Evolutionary conservation across 2,797 vertebrate genomes (phyloP).

Genomic region (Rhynchotus rufescens): DNA sequence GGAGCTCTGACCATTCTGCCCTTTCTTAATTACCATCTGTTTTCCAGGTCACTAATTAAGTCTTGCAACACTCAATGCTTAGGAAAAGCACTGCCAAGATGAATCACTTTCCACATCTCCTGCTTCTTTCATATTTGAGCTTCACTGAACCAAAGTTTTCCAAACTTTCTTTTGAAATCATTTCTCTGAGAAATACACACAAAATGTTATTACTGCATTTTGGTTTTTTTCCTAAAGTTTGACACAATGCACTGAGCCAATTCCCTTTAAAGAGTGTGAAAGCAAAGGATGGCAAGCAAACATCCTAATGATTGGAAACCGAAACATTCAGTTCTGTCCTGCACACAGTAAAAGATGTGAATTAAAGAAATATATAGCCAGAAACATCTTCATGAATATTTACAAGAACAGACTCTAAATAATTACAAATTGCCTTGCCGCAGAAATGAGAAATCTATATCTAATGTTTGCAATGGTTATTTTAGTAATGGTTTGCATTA

Average conservation of each 20-base stretch:
- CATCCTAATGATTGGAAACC: not conserved
- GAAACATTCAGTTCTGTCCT: not conserved
- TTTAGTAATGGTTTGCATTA: not conserved
- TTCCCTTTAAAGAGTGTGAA: not conserved
- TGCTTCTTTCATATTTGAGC: not conserved
- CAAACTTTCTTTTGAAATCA: not conserved
- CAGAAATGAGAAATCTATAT: slow-evolving; percentile 22
- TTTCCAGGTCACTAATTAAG: slow-evolving; percentile 11
- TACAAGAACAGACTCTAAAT: not conserved
- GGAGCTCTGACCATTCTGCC: not conserved
- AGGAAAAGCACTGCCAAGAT: not conserved
- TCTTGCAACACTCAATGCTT: not conserved
- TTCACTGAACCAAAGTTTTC: not conserved
- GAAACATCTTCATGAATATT: not conserved
- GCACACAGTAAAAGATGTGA: not conserved
- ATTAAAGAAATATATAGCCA: not conserved
- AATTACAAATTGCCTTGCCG: not conserved
- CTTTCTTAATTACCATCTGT: slow-evolving; percentile 21
- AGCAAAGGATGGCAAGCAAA: not conserved
- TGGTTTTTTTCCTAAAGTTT: not conserved
- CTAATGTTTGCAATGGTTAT: not conserved
- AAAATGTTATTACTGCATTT: not conserved
- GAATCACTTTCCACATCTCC: not conserved
- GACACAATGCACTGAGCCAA: not conserved
- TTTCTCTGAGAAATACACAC: not conserved